Percentiles rank a stretch among this genome's conserved stretches.
Evolutionary conservation across 2,888 invertebrate species (phyloP).

Genomic region (Gnatocerus cornutus): DNA sequence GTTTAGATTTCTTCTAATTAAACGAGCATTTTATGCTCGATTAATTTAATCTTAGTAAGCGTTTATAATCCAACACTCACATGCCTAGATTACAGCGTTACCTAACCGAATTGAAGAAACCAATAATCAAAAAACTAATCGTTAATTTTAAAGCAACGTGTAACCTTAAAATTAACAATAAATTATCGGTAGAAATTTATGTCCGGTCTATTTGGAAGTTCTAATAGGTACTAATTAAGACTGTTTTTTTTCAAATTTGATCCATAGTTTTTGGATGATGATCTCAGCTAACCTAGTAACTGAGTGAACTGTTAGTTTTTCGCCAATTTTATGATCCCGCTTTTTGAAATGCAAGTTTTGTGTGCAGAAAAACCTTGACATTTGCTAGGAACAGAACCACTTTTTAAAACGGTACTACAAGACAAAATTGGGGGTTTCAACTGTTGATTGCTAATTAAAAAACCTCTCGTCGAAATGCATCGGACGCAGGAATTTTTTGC

Average conservation of each 20-base stretch:
- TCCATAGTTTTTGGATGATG: conserved; percentile 5
- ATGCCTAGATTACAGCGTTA: neutral
- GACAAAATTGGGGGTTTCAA: too few species aligned
- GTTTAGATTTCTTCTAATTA: conserved; percentile 12
- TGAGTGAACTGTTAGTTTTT: neutral
- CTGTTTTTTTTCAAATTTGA: conserved; percentile 6
- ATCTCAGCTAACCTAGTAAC: conserved; percentile 12
- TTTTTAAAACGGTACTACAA: too few species aligned
- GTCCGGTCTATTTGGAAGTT: neutral
- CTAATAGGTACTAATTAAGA: conserved; percentile 16
- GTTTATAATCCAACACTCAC: conserved; percentile 21
- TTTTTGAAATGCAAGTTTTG: conserved; percentile 2
- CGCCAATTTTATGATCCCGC: neutral
- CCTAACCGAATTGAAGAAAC: neutral
- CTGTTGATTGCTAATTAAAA: too few species aligned
- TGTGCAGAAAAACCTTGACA: conserved; percentile 4
- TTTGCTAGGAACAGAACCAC: too few species aligned
- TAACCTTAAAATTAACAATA: conserved; percentile 3
- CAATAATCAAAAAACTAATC: neutral
- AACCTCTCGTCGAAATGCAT: too few species aligned
- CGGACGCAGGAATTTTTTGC: too few species aligned
- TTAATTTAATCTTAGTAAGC: conserved; percentile 19
- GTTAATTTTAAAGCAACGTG: neutral
- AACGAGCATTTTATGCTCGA: conserved; percentile 22
- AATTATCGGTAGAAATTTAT: neutral